Evolutionary conservation across 2,888 invertebrate species (phyloP).

Genomic region (Griposia aprilina): DNA sequence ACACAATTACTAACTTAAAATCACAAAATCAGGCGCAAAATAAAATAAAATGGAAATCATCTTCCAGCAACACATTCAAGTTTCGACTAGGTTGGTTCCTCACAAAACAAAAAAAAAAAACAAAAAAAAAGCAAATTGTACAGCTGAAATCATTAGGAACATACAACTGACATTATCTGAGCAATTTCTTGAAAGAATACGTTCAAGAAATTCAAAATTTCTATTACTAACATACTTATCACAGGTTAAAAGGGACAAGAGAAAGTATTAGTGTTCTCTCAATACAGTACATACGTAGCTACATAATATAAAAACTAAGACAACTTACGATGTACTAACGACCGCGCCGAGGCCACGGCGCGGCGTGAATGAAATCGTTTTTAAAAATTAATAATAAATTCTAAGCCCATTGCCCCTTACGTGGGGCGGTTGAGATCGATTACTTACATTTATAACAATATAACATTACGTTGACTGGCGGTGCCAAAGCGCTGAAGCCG

Average conservation of each 20-base stretch:
- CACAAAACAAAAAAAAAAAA: conserved; percentile 74
- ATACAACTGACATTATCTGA: conserved; percentile 86
- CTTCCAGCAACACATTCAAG: conserved; percentile 67
- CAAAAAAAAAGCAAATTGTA: conserved; percentile 80
- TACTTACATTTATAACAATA: conserved; percentile 81
- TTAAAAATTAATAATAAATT: conserved; percentile 79
- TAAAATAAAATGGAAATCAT: conserved; percentile 76
- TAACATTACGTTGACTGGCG: conserved; percentile 84
- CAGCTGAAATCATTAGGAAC: conserved; percentile 88
- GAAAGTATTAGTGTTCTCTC: conserved; percentile 90
- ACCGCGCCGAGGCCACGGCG: conserved; percentile 69
- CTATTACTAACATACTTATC: conserved; percentile 90
- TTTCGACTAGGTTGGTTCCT: conserved; percentile 86
- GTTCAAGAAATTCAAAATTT: conserved; percentile 86
- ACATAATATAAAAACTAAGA: conserved; percentile 85
- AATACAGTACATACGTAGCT: conserved; percentile 83
- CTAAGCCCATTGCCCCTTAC: conserved; percentile 85
- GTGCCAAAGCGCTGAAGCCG: conserved; percentile 85
- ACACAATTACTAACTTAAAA: conserved; percentile 73
- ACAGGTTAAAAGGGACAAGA: conserved; percentile 91
- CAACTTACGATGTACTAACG: conserved; percentile 85
- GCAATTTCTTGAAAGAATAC: conserved; percentile 84
- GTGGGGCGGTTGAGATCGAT: conserved; percentile 89
- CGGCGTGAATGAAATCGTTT: conserved; percentile 76
- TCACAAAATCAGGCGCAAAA: conserved; percentile 81